Conservation (phyloP, 1,140 invertebrate genomes). For the Kradibia gibbosae region DNA sequence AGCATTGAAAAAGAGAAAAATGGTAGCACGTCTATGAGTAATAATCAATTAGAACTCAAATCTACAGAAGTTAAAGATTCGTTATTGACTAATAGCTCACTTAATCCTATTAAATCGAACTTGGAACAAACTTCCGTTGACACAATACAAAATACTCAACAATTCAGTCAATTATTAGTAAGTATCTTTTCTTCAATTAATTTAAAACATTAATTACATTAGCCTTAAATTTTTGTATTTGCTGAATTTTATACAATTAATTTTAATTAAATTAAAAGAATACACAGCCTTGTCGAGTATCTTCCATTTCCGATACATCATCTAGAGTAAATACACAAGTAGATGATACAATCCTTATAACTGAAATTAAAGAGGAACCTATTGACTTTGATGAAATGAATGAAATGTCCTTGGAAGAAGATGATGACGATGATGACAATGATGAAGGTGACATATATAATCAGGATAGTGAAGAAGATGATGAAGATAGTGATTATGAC, state of each 20-base stretch:
- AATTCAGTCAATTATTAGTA: constrained; percentile 15
- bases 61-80: constrained; percentile 5
- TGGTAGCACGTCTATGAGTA: constrained; percentile 11
- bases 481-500: constrained; percentile 60
- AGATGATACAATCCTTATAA: constrained; percentile 59
- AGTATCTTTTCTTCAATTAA: constrained; percentile 3
- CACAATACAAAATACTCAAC: constrained; percentile 32
- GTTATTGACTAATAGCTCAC: neutral
- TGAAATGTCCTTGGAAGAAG: constrained; percentile 62
- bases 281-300: constrained; percentile 49
- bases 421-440: constrained; percentile 60
- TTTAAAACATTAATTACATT: neutral
- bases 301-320: constrained; percentile 5
- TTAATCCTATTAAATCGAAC: constrained; percentile 19
- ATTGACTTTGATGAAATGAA: constrained; percentile 69
- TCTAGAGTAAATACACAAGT: constrained; percentile 49
- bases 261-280: constrained; percentile 52
- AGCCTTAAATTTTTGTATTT: constrained; percentile 10
- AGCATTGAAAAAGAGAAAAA: constrained; percentile 29
- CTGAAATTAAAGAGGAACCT: constrained; percentile 69
- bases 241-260: constrained; percentile 30
- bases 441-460: constrained; percentile 61
- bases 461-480: constrained; percentile 59
- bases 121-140: constrained; percentile 42
- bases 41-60: constrained; percentile 16